phyloP scores from a whole-genome alignment of 1,140 invertebrate genomes.

The Lepidotrigona ventralis region DNA sequence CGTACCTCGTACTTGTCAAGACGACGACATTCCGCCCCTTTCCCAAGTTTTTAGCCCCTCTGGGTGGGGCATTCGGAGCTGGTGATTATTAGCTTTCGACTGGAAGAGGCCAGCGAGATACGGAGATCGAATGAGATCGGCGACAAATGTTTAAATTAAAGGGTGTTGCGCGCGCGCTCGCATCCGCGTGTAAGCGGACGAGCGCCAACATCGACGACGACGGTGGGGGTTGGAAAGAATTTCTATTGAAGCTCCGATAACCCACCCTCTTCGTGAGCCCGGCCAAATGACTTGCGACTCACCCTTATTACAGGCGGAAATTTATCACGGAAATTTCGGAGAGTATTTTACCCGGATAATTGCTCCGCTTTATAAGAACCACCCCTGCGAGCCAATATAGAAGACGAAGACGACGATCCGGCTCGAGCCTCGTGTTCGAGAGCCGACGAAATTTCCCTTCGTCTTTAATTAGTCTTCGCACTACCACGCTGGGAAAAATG shows the following conservation, averaged over 20 bases:
- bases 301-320: constrained; percentile 71
- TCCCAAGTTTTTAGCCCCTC: not conserved
- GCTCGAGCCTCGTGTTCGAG: constrained; percentile 30
- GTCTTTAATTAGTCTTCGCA: constrained; percentile 35
- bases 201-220: not conserved
- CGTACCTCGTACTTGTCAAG: not conserved
- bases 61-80: not conserved
- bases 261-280: constrained; percentile 49
- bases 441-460: constrained; percentile 24
- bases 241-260: constrained; percentile 72
- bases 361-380: constrained; percentile 70
- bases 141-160: constrained; percentile 72
- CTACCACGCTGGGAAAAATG: constrained; percentile 16
- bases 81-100: constrained; percentile 60
- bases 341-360: constrained; percentile 74
- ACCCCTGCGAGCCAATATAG: constrained; percentile 66
- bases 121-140: constrained; percentile 44
- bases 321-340: constrained; percentile 72
- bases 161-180: not conserved
- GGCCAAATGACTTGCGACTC: constrained; percentile 73
- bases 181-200: no score
- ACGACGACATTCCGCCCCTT: not conserved
- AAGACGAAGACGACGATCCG: constrained; percentile 53
- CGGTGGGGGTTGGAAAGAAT: constrained; percentile 64
- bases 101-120: constrained; percentile 43